Evolutionary conservation across 35 echinoderm and acorn worm genomes (phyloP), one percentile per base, ranked within the genome.

Genomic region (Patiria miniata): DNA sequence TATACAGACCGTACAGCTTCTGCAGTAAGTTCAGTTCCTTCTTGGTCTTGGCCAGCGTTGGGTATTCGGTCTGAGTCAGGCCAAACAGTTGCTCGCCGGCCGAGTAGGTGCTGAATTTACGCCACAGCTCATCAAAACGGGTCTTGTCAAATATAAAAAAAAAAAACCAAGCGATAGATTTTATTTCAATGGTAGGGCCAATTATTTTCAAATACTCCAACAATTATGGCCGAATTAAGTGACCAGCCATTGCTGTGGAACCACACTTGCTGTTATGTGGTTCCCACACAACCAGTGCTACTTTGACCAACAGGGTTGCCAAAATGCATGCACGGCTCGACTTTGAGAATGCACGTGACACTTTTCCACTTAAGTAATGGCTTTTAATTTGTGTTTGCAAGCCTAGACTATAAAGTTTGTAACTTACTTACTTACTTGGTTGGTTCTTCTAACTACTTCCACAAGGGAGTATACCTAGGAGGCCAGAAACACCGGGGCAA

Each of bases 81-180:
- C 96, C 96, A 95, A 99, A 99, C 37, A 99, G 87, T 78, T 92
- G 89, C 79, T 99, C 96, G 18, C 96, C 96, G 29, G 86, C 96
- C 29, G 96, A 92, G 93, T 99, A 99, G 26, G 96, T 99, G 37
- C 84, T 89, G 79, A 40, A 99, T 83, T 93, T 94, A 5, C 95
- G 85, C 91, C 89, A 98, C 36, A 98, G 61, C 14, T 98, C 95
- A 91, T 98, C 95, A 98, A 98, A 98, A 40, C 91, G 80, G 36
- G 91, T 93, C 92, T 97, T 52, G 38, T 54, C 78, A 38, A 16
- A 12, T 1, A 79, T 12, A 47, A 47, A 47, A 47, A 47, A 4
- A 47, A 12, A 47, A 47, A 47, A 47, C 42, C 22, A 77, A 9
- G 22, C 22, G 9, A 77, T 58, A 12, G 54, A 58, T n/a, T 14